Conservation (phyloP, 2,797 vertebrate species). For the Acomys russatus region DNA sequence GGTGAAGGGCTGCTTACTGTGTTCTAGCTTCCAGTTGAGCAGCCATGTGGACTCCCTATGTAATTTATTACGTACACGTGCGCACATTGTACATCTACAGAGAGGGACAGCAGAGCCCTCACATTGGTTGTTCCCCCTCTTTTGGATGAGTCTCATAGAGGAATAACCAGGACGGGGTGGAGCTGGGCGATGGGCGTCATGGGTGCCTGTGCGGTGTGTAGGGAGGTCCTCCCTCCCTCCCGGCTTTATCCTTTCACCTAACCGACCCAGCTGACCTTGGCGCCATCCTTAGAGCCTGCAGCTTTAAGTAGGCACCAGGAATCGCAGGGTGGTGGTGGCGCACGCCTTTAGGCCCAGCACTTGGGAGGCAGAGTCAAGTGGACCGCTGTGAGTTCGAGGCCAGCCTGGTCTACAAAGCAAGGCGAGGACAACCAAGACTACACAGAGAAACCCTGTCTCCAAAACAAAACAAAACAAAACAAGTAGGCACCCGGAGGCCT, state of each 20-base stretch:
- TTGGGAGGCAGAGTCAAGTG: too few species aligned
- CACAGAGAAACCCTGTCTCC: too few species aligned
- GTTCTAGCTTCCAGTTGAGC: not conserved
- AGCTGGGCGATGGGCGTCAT: not conserved
- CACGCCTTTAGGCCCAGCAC: too few species aligned
- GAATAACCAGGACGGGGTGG: too few species aligned
- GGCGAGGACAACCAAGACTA: too few species aligned
- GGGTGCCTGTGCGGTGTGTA: not conserved
- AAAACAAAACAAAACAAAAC: too few species aligned
- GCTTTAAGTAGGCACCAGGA: not conserved
- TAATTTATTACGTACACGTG: rapidly evolving
- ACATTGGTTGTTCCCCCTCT: not conserved
- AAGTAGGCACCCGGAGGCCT: not conserved
- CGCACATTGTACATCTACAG: not conserved
- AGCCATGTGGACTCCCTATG: not conserved
- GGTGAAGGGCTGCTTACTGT: not conserved
- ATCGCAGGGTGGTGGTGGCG: too few species aligned
- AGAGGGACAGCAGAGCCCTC: not conserved
- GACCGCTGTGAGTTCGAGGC: too few species aligned
- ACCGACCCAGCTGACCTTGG: not conserved
- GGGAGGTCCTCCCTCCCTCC: too few species aligned
- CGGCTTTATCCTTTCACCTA: too few species aligned
- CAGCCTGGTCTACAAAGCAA: too few species aligned
- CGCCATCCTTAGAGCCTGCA: not conserved
- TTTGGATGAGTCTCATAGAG: not conserved